Evolutionary conservation across 1,140 invertebrate genomes (phyloP), one percentile per base, ranked within the genome.

Genomic region (Eufriesea mexicana): DNA sequence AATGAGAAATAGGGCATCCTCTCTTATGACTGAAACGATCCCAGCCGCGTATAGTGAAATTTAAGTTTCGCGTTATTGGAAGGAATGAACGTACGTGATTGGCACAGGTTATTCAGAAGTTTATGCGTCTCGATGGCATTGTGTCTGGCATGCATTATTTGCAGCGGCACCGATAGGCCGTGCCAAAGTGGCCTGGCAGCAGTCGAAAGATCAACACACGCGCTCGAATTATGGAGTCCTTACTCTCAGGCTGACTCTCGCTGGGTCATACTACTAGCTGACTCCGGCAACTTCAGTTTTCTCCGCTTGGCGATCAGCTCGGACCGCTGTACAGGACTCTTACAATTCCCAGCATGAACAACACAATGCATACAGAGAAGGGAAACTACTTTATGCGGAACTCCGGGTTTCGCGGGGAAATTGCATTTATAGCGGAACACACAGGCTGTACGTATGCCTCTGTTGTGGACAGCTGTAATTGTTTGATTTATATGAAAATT

Each of bases 401-500:
- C 23, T 64, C 74, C 25, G n/a, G 59, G 59, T 64, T n/a, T 28
- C 45, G 10, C 49, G 47, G n/a, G 16, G 57, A 75, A 61, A 72
- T 74, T 74, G 71, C 71, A 61, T 74, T 61, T 61, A 61, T 5
- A 59, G 35, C 12, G 51, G 14, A n/a, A 4, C 23, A 57, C 25
- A 28, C 12, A 42, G 10, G 16, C 2, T 10, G 23, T 20, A 5
- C 35, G 57, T 75, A n/a, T 62, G 12, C 5, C 54, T 16, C 51
- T 25, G 35, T 23, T 42, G 16, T 14, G 64, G 76, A 23, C 51
- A 55, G 64, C 68, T 47, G 76, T 25, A 78, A 78, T 76, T 64
- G 47, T 64, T 64, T 64, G 74, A 76, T 47, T 23, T 57, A 68
- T 70, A 78, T 78, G 76, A 57, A 78, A 78, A 78, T 78, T 70